Evolutionary conservation across 2,888 invertebrate genomes (phyloP).

Genomic region (Alcis repandata): DNA sequence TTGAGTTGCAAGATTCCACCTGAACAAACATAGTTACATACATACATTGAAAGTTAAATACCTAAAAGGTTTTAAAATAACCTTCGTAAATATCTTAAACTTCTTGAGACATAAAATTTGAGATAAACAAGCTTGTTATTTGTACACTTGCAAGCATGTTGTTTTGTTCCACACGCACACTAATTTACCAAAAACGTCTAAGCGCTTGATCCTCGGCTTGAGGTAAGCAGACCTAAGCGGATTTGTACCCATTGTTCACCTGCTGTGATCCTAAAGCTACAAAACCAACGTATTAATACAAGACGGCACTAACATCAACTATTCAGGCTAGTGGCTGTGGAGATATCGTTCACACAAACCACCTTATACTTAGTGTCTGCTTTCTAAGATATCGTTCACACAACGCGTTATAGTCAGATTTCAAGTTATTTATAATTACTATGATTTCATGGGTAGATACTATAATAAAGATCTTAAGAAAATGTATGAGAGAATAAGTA

Average conservation of each 20-base stretch:
- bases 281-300: slow-evolving; percentile 34
- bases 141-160: neutral
- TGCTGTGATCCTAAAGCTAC: slow-evolving; percentile 22
- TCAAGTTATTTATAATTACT: no score
- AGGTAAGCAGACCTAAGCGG: slow-evolving; percentile 34
- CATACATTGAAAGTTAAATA: no score
- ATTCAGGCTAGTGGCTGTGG: neutral
- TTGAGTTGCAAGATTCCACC: no score
- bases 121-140: neutral
- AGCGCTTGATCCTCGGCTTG: slow-evolving; percentile 29
- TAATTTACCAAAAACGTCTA: slow-evolving; percentile 30
- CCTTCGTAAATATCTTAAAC: no score
- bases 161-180: slow-evolving; percentile 8
- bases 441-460: no score
- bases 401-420: no score
- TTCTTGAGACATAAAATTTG: no score
- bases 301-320: slow-evolving; percentile 8
- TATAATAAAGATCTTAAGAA: neutral
- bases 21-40: no score
- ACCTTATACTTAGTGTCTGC: neutral
- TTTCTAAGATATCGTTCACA: neutral
- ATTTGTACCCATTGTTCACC: slow-evolving; percentile 29
- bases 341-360: neutral
- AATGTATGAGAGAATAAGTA: neutral
- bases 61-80: no score